Evolutionary conservation across 2,888 invertebrate genomes (phyloP).

Genomic region (Notodonta ziczac): DNA sequence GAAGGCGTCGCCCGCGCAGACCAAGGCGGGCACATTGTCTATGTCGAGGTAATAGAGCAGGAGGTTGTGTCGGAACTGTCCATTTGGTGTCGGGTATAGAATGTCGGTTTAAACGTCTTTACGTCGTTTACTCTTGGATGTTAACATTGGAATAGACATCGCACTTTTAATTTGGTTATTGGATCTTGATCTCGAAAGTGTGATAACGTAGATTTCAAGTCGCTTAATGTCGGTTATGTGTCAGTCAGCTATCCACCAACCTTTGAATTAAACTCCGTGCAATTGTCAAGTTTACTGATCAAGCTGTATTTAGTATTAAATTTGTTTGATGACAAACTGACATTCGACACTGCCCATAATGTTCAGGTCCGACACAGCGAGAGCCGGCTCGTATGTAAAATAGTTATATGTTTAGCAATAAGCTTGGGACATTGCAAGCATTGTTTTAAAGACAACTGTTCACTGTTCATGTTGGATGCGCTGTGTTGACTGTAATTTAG

Average conservation of each 20-base stretch:
- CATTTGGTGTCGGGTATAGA: background rate
- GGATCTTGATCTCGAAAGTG: too few relatives aligned
- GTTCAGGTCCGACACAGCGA: background rate
- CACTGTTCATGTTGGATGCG: background rate
- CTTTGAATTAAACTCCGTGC: too few relatives aligned
- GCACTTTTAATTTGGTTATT: too few relatives aligned
- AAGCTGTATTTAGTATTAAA: too few relatives aligned
- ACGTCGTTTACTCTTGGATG: too few relatives aligned
- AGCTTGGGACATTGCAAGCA: slow-evolving; percentile 1
- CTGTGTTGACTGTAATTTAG: background rate
- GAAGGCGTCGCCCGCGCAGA: slow-evolving; percentile 88
- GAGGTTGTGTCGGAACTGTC: background rate
- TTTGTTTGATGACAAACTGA: background rate
- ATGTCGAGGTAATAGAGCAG: slow-evolving; percentile 85
- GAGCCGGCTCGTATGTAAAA: slow-evolving; percentile 12
- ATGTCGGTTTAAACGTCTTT: background rate
- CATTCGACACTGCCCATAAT: background rate
- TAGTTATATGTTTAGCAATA: slow-evolving; percentile 14
- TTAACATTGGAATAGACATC: too few relatives aligned
- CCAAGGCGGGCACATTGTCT: slow-evolving; percentile 84
- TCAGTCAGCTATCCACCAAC: too few relatives aligned
- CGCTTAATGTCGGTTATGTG: too few relatives aligned
- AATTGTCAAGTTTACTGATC: too few relatives aligned
- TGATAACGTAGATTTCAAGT: too few relatives aligned
- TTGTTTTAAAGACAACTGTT: slow-evolving; percentile 1